Conservation (phyloP, 2,888 invertebrate species). For the Petrophora chlorosata region DNA sequence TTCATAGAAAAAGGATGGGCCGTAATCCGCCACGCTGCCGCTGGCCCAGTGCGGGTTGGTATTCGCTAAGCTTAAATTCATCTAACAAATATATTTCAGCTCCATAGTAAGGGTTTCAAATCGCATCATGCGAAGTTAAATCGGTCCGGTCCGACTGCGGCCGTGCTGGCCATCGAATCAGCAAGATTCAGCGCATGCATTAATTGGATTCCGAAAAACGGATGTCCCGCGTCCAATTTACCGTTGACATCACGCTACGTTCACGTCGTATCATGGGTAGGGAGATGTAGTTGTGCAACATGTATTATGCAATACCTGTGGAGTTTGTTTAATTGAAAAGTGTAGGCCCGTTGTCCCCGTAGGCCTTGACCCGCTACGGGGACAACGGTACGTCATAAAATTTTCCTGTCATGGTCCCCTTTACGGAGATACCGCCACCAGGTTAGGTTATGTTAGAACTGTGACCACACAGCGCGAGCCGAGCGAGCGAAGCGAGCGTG, state of each 20-base stretch:
- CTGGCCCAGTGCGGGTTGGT: too few species aligned
- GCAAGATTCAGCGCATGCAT: slow-evolving; percentile 35
- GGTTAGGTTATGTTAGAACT: too few species aligned
- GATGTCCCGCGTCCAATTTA: slow-evolving; percentile 18
- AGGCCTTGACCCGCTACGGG: too few species aligned
- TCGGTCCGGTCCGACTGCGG: slow-evolving; percentile 27
- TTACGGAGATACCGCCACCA: too few species aligned
- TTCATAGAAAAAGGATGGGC: too few species aligned
- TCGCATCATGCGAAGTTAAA: slow-evolving; percentile 5
- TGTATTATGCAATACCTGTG: background rate
- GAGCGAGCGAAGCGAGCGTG: too few species aligned
- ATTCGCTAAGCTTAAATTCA: background rate
- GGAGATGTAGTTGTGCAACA: background rate
- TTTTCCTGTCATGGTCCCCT: too few species aligned
- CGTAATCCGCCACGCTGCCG: too few species aligned
- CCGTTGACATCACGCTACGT: background rate
- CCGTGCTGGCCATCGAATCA: slow-evolving; percentile 32
- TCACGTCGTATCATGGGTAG: too few species aligned
- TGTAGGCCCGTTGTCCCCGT: too few species aligned
- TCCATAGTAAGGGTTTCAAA: slow-evolving; percentile 9
- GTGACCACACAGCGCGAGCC: too few species aligned
- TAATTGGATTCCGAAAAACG: slow-evolving; percentile 50
- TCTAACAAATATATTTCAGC: background rate
- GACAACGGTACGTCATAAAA: too few species aligned
- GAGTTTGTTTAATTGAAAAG: background rate